Evolutionary conservation across 2,888 invertebrate species (phyloP), one percentile per base, ranked within the genome.

Genomic region (Rhodophaea formosa): DNA sequence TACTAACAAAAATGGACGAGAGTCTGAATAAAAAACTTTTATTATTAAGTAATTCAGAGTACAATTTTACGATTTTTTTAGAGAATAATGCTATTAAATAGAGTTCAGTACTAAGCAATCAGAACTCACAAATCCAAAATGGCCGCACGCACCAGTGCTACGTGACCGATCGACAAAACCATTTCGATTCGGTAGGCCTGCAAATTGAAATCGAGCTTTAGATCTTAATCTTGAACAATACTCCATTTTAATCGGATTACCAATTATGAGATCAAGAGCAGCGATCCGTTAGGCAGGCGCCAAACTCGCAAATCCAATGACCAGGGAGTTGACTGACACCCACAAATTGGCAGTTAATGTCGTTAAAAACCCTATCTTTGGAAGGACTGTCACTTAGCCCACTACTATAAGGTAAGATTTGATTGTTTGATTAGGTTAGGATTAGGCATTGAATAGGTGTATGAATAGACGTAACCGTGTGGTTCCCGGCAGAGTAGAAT

Each of bases 241-340:
- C 30, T 30, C 23, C 23, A 23, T 47, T 47, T 47, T 30, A 47
- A 47, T 47, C 30, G 14, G 8, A 47, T 47, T 47, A 47, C 12
- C n/a, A n/a, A 46, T 47, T 30, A 47, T 30, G 8, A 47, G 30
- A 47, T 47, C 30, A 47, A 14, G 30, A 30, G 30, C 47, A 0
- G 12, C n/a, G 17, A 46, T 23, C 46, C 23, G 7, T 29, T 12
- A 23, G 23, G 12, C 23, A 10, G 23, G 23, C 12, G 12, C 12
- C n/a, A 39, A 17, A 46, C 23, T 46, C 16, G 23, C 12, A 16
- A 46, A 46, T 46, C 46, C 23, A 46, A 46, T 23, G 23, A 23
- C 23, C 16, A 7, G 44, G 10, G 17, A 8, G 3, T 12, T 45
- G 45, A 23, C 23, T 10, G 46, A 23, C 46, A 23, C 23, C 46